A percentile compares a stretch with the other conserved stretches of the same genome.
phyloP scores from a whole-genome alignment of 2,888 invertebrate species.

The Nephrocerus scutellatus region DNA sequence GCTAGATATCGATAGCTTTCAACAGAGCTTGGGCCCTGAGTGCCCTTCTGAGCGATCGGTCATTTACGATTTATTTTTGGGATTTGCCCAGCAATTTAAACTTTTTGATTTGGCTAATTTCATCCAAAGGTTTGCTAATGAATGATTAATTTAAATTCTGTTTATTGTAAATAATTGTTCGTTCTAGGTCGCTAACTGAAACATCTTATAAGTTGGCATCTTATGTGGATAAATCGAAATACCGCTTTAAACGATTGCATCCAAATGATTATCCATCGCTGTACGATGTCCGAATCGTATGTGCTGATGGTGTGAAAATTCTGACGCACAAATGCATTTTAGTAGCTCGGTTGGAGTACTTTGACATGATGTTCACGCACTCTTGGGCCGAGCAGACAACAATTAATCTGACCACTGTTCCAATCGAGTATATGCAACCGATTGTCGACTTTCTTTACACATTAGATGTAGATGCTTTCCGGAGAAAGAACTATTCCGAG shows the following conservation, averaged over 20 bases:
- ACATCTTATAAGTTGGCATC: constrained; percentile 22
- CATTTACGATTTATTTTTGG: constrained; percentile 32
- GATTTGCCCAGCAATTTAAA: constrained; percentile 37
- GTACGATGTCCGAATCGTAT: constrained; percentile 57
- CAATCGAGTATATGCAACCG: constrained; percentile 51
- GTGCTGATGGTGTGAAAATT: constrained; percentile 50
- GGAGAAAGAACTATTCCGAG: constrained; percentile 60
- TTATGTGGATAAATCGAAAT: constrained; percentile 26
- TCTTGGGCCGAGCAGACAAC: constrained; percentile 55
- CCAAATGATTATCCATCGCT: constrained; percentile 50
- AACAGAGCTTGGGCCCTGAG: constrained; percentile 35
- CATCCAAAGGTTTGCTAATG: constrained; percentile 28
- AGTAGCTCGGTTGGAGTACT: constrained; percentile 75
- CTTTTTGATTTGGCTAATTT: constrained; percentile 35
- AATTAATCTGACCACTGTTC: constrained; percentile 39
- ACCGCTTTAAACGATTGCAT: constrained; percentile 46
- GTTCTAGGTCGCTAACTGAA: background rate
- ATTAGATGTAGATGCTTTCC: constrained; percentile 56
- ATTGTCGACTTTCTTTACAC: constrained; percentile 72
- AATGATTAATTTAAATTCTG: background rate
- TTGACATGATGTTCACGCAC: constrained; percentile 73
- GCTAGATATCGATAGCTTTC: constrained; percentile 40
- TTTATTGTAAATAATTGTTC: background rate
- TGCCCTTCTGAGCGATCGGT: constrained; percentile 24
- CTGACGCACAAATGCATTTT: constrained; percentile 76